Conservation (phyloP, 2,888 invertebrate species). For the Athalia rosae region DNA sequence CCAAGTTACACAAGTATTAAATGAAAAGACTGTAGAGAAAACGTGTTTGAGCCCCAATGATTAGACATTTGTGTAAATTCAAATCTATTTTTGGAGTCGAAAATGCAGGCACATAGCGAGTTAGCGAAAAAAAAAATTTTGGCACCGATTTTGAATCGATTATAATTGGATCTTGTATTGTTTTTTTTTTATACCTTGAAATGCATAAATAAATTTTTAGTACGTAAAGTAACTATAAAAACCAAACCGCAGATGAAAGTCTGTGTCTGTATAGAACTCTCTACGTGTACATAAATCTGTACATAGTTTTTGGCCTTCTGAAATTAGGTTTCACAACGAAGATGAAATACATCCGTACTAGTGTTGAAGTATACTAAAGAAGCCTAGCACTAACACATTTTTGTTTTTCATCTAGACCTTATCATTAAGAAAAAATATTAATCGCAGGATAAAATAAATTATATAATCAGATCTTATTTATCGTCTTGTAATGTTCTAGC, state of each 20-base stretch:
- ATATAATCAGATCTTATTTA: background rate
- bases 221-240: constrained; percentile 3
- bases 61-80: constrained; percentile 26
- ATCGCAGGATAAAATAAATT: background rate
- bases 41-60: background rate
- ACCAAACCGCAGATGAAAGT: constrained; percentile 2
- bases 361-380: constrained; percentile 48
- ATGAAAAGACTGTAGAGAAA: constrained; percentile 8
- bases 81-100: background rate
- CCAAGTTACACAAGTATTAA: constrained; percentile 17
- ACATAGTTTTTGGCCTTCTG: constrained; percentile 58
- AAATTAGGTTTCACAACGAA: constrained; percentile 58
- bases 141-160: background rate
- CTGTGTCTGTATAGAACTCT: constrained; percentile 58
- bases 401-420: constrained; percentile 10
- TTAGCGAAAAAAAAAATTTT: background rate
- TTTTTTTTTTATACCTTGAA: background rate
- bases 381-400: constrained; percentile 18
- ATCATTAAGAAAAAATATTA: constrained; percentile 21
- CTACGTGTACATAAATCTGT: constrained; percentile 64
- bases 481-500: background rate
- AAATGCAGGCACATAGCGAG: constrained; percentile 7
- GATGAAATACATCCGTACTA: constrained; percentile 50
- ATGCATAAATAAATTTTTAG: background rate
- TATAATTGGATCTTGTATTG: background rate